Evolutionary conservation across 2,888 invertebrate species (phyloP), one percentile per base, ranked within the genome.

Genomic region (Cryptophagus acutangulus): DNA sequence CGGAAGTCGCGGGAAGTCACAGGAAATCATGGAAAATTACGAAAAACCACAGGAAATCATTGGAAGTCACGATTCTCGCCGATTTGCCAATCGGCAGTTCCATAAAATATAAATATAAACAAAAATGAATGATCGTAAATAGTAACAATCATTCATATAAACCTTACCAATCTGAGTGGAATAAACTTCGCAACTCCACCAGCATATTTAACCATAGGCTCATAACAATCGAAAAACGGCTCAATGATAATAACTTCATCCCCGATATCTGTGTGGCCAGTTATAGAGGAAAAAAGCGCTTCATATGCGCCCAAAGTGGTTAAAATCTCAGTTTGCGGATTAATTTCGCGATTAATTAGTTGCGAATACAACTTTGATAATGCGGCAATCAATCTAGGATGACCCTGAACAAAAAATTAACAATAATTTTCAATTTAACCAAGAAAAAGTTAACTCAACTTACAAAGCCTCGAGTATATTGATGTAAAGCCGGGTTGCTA

Each of bases 171-270:
- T 68, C 84, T 78, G 14, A 99, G 72, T 0, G 96, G 84, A 50
- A 97, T 87, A 64, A 87, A 96, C 46, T 78, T 84, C 1, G 93
- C 84, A 12, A 78, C 72, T 1, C 95, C 99, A 1, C 92, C 90
- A 1, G 93, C 92, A 55, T 82, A 80, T 52, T 75, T 78, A 9
- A 95, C 87, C 88, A 97, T 94, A 1, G 94, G 93, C 52, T 87
- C 90, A 62, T 99, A 99, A 63, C 96, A 97, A 70, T 99, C 99
- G 65, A 94, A 99, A 71, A 85, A 97, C 0, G 99, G 99, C 66
- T 99, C 99, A 49, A 99, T 93, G 15, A 99, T 89, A 44, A 97
- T 93, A 40, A 92, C 94, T 73, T 95, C 89, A 65, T 88, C 88
- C 1, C 85, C 93, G 1, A 77, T 77, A 55, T 88, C 87, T 5